These are phyloP conservation scores for Nebria brevicollis DNA, from an alignment of 2,888 invertebrate species.

Conservation along the genomic window DNA sequence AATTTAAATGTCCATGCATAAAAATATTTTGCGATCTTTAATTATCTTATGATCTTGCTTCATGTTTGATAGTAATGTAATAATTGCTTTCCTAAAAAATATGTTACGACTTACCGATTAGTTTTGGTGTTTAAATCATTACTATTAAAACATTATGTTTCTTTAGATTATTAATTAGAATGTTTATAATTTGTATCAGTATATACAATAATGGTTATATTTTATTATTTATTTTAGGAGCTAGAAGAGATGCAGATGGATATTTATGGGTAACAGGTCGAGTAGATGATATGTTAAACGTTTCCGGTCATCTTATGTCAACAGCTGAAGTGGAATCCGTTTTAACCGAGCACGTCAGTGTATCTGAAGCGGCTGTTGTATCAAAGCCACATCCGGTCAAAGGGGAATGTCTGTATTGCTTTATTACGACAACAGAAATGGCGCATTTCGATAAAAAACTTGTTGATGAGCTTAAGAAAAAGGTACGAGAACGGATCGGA, in stretches of 20 bases:
- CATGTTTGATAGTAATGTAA: too few species aligned
- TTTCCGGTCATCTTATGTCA: constrained; percentile 97
- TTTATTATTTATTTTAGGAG: constrained; percentile 70
- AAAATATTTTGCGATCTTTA: too few species aligned
- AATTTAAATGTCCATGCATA: too few species aligned
- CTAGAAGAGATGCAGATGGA: constrained; percentile 90
- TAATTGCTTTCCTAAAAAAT: too few species aligned
- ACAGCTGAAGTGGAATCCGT: constrained; percentile 94
- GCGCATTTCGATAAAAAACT: constrained; percentile 76
- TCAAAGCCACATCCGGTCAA: constrained; percentile 94
- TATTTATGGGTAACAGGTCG: constrained; percentile 97
- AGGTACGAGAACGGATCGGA: constrained; percentile 91
- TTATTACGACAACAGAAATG: constrained; percentile 89
- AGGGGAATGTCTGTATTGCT: constrained; percentile 97
- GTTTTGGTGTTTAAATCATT: too few species aligned
- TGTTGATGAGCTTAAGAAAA: constrained; percentile 75
- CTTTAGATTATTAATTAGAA: too few species aligned
- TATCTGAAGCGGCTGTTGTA: constrained; percentile 97
- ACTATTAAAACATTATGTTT: too few species aligned
- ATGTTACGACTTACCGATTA: too few species aligned
- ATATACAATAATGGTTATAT: too few species aligned
- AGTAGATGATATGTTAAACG: constrained; percentile 98
- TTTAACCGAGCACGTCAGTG: constrained; percentile 78
- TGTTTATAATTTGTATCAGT: too few species aligned
- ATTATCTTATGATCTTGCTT: too few species aligned